Evolutionary conservation across 2,797 vertebrate genomes (phyloP), one percentile per base, ranked within the genome.

Genomic region (Hipposideros larvatus): DNA sequence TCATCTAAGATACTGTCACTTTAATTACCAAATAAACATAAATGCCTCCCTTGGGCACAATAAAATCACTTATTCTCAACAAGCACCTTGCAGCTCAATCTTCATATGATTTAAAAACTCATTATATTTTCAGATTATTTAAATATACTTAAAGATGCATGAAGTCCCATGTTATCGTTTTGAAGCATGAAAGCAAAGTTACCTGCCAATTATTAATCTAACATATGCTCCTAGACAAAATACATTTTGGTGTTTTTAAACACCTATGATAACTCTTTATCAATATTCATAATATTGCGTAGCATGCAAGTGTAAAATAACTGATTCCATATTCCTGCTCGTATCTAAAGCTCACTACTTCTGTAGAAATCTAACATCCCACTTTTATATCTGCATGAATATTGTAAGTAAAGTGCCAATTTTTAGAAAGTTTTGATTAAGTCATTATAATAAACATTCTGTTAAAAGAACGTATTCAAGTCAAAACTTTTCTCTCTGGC

Each of bases 401-500:
- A 84, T 28, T 95, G 28, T 80, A 51, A 91, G n/a, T 70, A 34
- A 85, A 95, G 71, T 94, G 37, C 6, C 70, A 37, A 74, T 85
- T 94, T 84, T 74, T 51, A 48, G 68, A 53, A 87, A 57, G 28
- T 13, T 55, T 94, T 93, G 59, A 96, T 66, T 59, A 89, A 93
- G 55, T 96, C 34, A 82, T 43, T 95, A 66, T 90, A 92, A 75
- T 78, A 94, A 87, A 86, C 55, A 82, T 90, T 87, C 80, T 75
- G 51, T 53, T 75, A 88, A 83, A 91, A 92, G 73, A 41, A 88
- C 7, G 66, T 43, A 83, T 94, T 94, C 88, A 34, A 89, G 86
- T 92, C 63, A 86, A 92, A 88, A 71, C 61, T 46, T 48, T 24
- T 86, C 77, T 94, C 66, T 90, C n/a, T 6, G 1, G 55, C 93